Evolutionary conservation across 2,113 vertebrate genomes (phyloP).

Genomic region (Hydropotes inermis): DNA sequence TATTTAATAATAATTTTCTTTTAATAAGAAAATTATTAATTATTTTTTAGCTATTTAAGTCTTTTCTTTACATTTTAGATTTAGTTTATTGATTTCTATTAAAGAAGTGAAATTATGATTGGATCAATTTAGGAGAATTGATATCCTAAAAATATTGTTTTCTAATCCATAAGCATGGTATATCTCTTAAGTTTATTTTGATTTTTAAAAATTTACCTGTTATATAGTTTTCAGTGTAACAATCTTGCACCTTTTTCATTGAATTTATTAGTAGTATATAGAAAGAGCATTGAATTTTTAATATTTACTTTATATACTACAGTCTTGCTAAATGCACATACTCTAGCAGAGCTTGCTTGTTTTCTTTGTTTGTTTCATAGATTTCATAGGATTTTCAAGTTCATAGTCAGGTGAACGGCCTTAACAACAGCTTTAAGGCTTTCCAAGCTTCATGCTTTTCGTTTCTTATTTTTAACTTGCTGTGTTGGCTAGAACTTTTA

Average conservation of each 20-base stretch:
- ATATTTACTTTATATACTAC: background rate
- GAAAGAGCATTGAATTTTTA: background rate
- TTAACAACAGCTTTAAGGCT: background rate
- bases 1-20: too few relatives aligned
- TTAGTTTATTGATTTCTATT: background rate
- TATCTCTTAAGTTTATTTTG: conserved; percentile 22
- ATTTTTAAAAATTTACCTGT: background rate
- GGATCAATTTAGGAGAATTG: background rate
- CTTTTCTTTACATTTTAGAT: background rate
- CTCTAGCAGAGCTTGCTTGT: background rate
- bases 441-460: background rate
- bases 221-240: background rate
- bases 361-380: background rate
- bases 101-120: background rate
- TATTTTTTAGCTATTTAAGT: background rate
- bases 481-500: background rate
- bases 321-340: background rate
- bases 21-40: background rate
- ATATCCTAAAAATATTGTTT: conserved; percentile 26
- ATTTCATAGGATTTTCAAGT: background rate
- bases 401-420: background rate
- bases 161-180: background rate
- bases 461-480: background rate
- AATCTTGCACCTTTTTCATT: background rate
- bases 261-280: background rate